Base-by-base conservation (phyloP, 2,113 vertebrate species). In the Brachyistius frenatus region DNA sequence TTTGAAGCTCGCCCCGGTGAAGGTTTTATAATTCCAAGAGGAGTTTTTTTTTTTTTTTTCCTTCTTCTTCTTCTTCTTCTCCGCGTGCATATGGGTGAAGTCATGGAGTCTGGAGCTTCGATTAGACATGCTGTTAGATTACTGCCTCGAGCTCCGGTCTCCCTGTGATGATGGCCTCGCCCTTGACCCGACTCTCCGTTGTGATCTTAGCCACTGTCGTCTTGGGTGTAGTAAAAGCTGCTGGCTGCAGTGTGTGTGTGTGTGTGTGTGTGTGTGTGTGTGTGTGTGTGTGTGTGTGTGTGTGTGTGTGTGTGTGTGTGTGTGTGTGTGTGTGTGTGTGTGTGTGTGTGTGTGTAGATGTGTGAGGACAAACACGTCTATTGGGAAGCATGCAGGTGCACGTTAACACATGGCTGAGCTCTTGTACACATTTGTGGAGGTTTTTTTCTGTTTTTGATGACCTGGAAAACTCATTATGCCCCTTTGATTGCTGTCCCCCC, bases 41-140 rank as follows among this genome's bases (percentile, higher is more conserved):
- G 49, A 66, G 11, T 39, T 53, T 63, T 37, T 60, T 54, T 66
- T 58, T 36, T 35, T 32, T 15, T 7, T 31, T 46, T 6, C 11
- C 11, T 46, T 46, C 11, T 46, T 44, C 13, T 46, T 0, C n/a
- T 66, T 31, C 2, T 14, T 30, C 6, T 4, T 5, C 7, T 37
- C 46, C 11, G 11, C 36, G 58, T 79, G 71, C 54, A 79, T 55
- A 72, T 81, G 16, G 37, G 78, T 73, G 73, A 78, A 74, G 84
- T 81, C 73, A 62, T 69, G 63, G 65, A 75, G 71, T 84, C 69
- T 85, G 75, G 47, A 46, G 80, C 53, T 82, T 72, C 10, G 65
- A 88, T 89, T 79, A 78, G 65, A 84, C 75, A 75, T 73, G 87
- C 78, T 82, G 60, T 81, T 89, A 85, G 81, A 80, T 85, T 77